A percentile compares a stretch with the other conserved stretches of the same genome.
Conservation (phyloP, 2,113 vertebrate species). For the Ageneiosus marmoratus region DNA sequence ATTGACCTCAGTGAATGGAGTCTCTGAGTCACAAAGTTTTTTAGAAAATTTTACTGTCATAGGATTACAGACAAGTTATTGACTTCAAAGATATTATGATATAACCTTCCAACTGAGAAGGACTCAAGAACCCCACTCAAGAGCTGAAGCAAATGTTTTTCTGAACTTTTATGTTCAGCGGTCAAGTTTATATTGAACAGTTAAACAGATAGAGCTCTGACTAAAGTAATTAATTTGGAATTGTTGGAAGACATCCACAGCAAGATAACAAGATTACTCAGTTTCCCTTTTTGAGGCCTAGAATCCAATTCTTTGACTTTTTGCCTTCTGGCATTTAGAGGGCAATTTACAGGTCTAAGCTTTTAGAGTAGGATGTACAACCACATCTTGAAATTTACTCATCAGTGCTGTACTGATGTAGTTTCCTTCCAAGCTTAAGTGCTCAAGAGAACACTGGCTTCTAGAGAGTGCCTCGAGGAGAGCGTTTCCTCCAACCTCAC, state of each 20-base stretch:
- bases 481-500: conserved; percentile 73
- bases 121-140: conserved; percentile 31
- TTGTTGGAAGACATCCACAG: conserved; percentile 20
- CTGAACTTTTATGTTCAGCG: conserved; percentile 22
- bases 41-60: conserved; percentile 9
- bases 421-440: conserved; percentile 75
- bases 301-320: not conserved
- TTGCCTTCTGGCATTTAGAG: not conserved
- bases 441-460: conserved; percentile 55
- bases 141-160: conserved; percentile 41
- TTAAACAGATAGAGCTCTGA: conserved; percentile 32
- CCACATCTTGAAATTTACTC: conserved; percentile 67
- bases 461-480: conserved; percentile 67
- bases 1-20: not conserved
- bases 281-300: not conserved
- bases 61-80: conserved; percentile 31
- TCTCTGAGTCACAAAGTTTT: not conserved
- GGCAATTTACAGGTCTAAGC: not conserved
- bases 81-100: conserved; percentile 32
- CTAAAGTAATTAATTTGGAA: conserved; percentile 32
- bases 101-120: not conserved
- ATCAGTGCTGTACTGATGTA: conserved; percentile 68
- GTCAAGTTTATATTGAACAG: conserved; percentile 42
- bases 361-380: conserved; percentile 30
- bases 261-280: conserved; percentile 14